These are phyloP conservation scores for Drosophila kikkawai DNA, from an alignment of 1,140 invertebrate species.

Conservation along the genomic window DNA sequence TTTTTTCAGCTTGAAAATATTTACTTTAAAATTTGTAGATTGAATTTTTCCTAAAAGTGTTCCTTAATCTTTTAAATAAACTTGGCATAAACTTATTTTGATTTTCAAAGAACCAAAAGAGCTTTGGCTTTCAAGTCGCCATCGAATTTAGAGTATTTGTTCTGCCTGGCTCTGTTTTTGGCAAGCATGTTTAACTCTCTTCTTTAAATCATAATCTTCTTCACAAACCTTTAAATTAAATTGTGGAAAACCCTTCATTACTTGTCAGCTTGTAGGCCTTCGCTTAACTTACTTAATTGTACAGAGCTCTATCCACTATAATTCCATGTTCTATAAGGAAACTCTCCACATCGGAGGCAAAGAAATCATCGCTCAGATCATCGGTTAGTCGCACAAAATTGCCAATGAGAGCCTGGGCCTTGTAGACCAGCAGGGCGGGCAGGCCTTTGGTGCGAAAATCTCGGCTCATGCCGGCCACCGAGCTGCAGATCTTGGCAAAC, in stretches of 20 bases:
- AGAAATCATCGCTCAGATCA: slow-evolving; percentile 96
- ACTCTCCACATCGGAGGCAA: slow-evolving; percentile 94
- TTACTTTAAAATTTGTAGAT: too few relatives aligned
- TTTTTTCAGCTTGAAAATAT: not conserved
- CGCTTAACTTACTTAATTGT: slow-evolving; percentile 41
- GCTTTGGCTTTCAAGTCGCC: not conserved
- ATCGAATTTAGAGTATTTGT: not conserved
- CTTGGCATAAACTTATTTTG: not conserved
- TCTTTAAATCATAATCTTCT: not conserved
- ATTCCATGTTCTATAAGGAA: slow-evolving; percentile 95
- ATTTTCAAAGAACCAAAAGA: not conserved
- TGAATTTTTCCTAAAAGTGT: not conserved
- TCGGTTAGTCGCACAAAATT: slow-evolving; percentile 96
- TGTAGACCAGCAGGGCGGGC: slow-evolving; percentile 96
- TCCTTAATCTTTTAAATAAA: not conserved
- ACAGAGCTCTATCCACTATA: slow-evolving; percentile 88
- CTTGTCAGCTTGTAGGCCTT: slow-evolving; percentile 15
- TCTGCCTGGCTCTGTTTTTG: not conserved
- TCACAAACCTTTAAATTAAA: not conserved
- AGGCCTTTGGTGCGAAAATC: slow-evolving; percentile 95
- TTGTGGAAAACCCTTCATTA: not conserved
- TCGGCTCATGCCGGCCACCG: slow-evolving; percentile 90
- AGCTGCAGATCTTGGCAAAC: slow-evolving; percentile 94
- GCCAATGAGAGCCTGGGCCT: slow-evolving; percentile 94
- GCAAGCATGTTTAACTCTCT: not conserved